A percentile compares a stretch with the other conserved stretches of the same genome.
Conservation (phyloP, 37 sponge, comb jelly and placozoan species). For the Agelas oroides region DNA sequence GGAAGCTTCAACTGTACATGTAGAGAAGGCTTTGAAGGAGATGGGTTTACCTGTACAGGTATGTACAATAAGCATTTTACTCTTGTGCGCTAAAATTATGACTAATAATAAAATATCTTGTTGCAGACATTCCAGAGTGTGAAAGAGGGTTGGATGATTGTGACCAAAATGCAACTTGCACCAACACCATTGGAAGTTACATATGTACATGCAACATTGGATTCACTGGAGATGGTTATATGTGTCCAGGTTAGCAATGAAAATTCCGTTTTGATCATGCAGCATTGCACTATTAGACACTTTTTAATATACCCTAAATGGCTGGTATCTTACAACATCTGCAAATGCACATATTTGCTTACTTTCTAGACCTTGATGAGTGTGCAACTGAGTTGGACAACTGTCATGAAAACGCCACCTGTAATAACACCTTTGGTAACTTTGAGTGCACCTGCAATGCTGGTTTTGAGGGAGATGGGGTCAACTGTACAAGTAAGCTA, state of each 20-base stretch:
- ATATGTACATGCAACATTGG: slow-evolving; percentile 43
- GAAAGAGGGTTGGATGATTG: background rate
- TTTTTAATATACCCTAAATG: too few relatives aligned
- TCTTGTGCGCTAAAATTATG: too few relatives aligned
- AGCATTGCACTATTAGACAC: too few relatives aligned
- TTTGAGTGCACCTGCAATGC: slow-evolving; percentile 48
- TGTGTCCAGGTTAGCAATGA: background rate
- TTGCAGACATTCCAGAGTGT: slow-evolving; percentile 53
- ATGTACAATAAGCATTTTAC: too few relatives aligned
- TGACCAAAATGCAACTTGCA: slow-evolving; percentile 35
- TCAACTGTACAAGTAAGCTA: slow-evolving; percentile 7
- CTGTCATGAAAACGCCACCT: slow-evolving; percentile 35
- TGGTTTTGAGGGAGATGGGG: slow-evolving; percentile 13
- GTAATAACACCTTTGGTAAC: slow-evolving; percentile 48
- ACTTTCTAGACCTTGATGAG: slow-evolving; percentile 40
- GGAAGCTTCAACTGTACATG: too few relatives aligned
- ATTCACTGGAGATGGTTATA: background rate
- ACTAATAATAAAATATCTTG: too few relatives aligned
- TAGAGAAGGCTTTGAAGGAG: too few relatives aligned
- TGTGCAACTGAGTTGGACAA: slow-evolving; percentile 2
- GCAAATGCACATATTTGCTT: background rate
- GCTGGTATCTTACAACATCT: too few relatives aligned
- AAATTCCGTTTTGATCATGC: background rate
- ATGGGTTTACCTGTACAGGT: too few relatives aligned
- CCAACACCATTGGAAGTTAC: slow-evolving; percentile 48